Evolutionary conservation across 2,888 invertebrate genomes (phyloP), one percentile per base, ranked within the genome.

Genomic region (Stenolophus ochropezus): DNA sequence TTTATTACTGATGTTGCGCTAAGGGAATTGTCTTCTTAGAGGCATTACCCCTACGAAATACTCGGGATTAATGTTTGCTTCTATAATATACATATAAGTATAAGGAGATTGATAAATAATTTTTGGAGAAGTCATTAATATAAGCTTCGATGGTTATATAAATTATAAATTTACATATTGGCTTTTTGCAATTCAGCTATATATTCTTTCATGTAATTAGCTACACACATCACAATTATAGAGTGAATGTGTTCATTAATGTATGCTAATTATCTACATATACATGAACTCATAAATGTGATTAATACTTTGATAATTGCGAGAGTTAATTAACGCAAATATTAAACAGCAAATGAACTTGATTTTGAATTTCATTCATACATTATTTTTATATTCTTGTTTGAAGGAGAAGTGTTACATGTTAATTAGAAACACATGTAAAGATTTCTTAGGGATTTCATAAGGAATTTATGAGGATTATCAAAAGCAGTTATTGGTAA

Each of bases 281-380:
- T 14, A 27, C 6, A 61, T 61, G 23, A 61, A 25, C n/a, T n/a
- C 14, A 25, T 23, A 61, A 61, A 61, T 61, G 61, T 61, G 61
- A 61, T 61, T 61, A 61, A 61, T 61, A 61, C 61, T 4, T 8
- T n/a, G 61, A n/a, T 61, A 61, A 61, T 61, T 61, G 61, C 61
- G 25, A 61, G 23, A 61, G 25, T 25, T 23, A 61, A 61, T 61
- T 61, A 61, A 61, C 25, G 56, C 56, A 56, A 56, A 56, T 56
- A 56, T 56, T 2, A 53, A 56, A 20, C 56, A 11, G 56, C n/a
- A 56, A 56, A 56, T 25, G 23, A 21, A 61, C 56, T 51, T 51
- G 51, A 51, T 8, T 56, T 56, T 56, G 11, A 18, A 61, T 25
- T 61, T 25, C 61, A 61, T 61, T 61, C 61, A 61, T 61, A 61